Evolutionary conservation across 2,888 invertebrate species (phyloP), one percentile per base, ranked within the genome.

Genomic region (Anthophora plumipes): DNA sequence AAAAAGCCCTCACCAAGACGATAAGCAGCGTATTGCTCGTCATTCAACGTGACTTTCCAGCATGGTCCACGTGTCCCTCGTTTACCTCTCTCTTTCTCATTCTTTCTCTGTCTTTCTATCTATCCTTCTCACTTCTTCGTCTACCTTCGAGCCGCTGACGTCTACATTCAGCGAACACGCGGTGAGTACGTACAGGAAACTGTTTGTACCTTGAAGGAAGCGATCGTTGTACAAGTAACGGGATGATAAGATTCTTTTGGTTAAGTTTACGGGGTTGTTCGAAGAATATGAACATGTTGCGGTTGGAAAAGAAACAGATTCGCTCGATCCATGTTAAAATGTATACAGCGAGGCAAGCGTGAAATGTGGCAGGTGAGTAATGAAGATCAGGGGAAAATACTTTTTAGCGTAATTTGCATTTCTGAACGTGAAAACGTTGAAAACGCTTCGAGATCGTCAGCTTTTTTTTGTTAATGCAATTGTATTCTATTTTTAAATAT

Each of bases 1-100:
- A 78, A 82, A 81, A 81, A 80, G 73, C 83, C 48, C 77, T 71
- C 74, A 63, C 71, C 52, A 46, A 71, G 75, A 77, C 74, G 87
- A 87, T 86, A 87, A 85, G 78, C 20, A 57, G 69, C 75, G 60
- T 77, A 79, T 76, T 84, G 78, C 79, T 84, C 77, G 68, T 82
- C 77, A 77, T 69, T 68, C 66, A 55, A 37, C 76, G 52, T 84
- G 84, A 82, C 80, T 86, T 75, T 85, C 76, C 76, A 66, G 48
- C 50, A 25, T 55, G 63, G 22, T 41, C 64, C 61, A 50, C 57
- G 55, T 72, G 82, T 70, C 76, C n/a, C 69, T 68, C 71, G 68
- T 77, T 78, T 52, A 71, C 54, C 50, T 61, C 68, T 54, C 60
- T 63, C 72, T 37, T 50, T 39, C 71, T 57, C 48, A n/a, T n/a